Evolutionary conservation across 2,113 vertebrate genomes (phyloP), one percentile per base, ranked within the genome.

Genomic region (Oxyruncus cristatus): DNA sequence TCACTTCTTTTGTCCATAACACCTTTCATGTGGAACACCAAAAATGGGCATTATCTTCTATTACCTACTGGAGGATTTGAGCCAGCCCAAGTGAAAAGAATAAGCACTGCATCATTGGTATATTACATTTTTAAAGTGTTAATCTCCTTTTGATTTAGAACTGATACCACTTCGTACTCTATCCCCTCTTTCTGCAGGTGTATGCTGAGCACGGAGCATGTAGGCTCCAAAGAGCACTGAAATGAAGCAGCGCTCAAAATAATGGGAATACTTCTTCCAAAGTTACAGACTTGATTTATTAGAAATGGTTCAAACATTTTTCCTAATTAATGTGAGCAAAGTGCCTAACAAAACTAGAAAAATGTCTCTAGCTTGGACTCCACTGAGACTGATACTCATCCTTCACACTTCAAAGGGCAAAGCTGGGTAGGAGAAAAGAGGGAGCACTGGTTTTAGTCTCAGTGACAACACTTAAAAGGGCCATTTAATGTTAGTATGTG

Each of bases 261-360:
- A 96, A 95, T 78, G 76, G 86, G 65, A 92, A 92, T 50, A n/a
- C 52, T 87, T 86, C 83, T 95, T 63, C 93, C 88, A 19, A 93
- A 90, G 85, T 68, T 91, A 86, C 63, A 92, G 79, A 56, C 61
- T 81, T 93, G 90, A 96, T 97, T 95, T 96, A 96, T 96, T 92
- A 95, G 95, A 96, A 96, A 96, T 91, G 92, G 90, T 94, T 96
- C 95, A 96, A 97, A 96, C 92, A 93, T 95, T 96, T 95, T 95
- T 96, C 85, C 92, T 95, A 96, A 95, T 97, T 96, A 96, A 94
- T 94, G 85, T 89, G 88, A 92, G 83, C 88, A 84, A 96, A 96
- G 85, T 95, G 90, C 90, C 93, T 94, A 91, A 93, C 93, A 93
- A 94, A 97, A 92, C 88, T 46, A 84, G 92, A 96, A 86, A 96